These are phyloP conservation scores for Erpobdella octoculata DNA, from an alignment of 2,888 invertebrate genomes.

Conservation along the genomic window DNA sequence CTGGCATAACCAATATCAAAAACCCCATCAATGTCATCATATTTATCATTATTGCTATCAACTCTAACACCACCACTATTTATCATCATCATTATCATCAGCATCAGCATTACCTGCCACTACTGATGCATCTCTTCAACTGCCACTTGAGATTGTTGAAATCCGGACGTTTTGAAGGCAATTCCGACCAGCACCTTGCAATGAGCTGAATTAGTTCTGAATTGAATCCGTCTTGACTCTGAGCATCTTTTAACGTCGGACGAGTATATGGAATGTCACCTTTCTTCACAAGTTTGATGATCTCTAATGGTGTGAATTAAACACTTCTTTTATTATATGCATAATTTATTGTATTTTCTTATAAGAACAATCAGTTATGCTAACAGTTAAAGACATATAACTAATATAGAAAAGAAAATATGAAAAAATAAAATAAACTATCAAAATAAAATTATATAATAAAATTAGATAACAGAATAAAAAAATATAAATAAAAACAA, in stretches of 20 bases:
- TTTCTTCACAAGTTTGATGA: conserved; percentile 56
- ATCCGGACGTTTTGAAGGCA: conserved; percentile 80
- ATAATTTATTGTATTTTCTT: too few relatives aligned
- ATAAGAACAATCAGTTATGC: too few relatives aligned
- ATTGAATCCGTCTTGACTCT: conserved; percentile 35
- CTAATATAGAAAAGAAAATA: too few relatives aligned
- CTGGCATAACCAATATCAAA: too few relatives aligned
- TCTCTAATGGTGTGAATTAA: too few relatives aligned
- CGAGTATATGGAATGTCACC: conserved; percentile 65
- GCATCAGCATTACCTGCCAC: not conserved
- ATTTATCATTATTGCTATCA: not conserved
- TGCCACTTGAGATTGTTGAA: conserved; percentile 73
- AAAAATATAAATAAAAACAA: too few relatives aligned
- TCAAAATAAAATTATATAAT: too few relatives aligned
- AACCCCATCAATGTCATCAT: not conserved
- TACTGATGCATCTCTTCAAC: conserved; percentile 17
- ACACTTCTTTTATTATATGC: too few relatives aligned
- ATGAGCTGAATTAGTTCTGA: conserved; percentile 69
- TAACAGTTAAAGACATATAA: too few relatives aligned
- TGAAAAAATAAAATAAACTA: too few relatives aligned
- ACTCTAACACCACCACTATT: not conserved
- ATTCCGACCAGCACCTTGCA: conserved; percentile 87
- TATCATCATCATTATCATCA: conserved; percentile 3
- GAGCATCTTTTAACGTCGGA: conserved; percentile 56
- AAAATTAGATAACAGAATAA: too few relatives aligned